Percentiles rank a stretch among this genome's conserved stretches.
phyloP scores from a whole-genome alignment of 2,113 vertebrate species.

The Urocitellus parryii region DNA sequence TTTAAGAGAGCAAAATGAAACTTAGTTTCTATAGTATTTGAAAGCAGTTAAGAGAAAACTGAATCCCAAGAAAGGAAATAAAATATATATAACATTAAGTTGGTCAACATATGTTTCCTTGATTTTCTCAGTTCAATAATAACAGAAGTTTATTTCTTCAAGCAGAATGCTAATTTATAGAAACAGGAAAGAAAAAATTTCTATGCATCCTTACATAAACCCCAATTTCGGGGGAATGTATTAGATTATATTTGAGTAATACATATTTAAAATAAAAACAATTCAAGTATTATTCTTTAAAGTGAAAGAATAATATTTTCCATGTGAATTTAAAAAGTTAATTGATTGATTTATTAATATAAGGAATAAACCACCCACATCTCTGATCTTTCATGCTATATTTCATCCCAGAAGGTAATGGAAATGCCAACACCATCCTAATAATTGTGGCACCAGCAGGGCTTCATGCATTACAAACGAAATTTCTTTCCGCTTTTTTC shows the following conservation, averaged over 20 bases:
- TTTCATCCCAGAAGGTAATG: constrained; percentile 73
- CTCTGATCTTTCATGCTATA: background rate
- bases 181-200: background rate
- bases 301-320: background rate
- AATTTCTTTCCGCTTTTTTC: constrained; percentile 28
- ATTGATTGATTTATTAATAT: background rate
- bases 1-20: background rate
- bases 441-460: background rate
- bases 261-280: background rate
- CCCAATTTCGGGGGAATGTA: background rate
- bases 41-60: background rate
- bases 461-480: constrained; percentile 5
- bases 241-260: background rate
- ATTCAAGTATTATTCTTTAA: constrained; percentile 6
- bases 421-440: constrained; percentile 64
- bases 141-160: constrained; percentile 33
- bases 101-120: background rate
- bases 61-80: background rate
- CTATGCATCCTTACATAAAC: background rate
- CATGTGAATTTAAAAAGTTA: background rate
- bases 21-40: background rate
- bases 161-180: background rate
- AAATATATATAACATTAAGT: background rate
- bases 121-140: constrained; percentile 19
- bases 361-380: background rate